phyloP scores from a whole-genome alignment of 2,797 vertebrate species.

The Acrossocheilus wenchowensis region DNA sequence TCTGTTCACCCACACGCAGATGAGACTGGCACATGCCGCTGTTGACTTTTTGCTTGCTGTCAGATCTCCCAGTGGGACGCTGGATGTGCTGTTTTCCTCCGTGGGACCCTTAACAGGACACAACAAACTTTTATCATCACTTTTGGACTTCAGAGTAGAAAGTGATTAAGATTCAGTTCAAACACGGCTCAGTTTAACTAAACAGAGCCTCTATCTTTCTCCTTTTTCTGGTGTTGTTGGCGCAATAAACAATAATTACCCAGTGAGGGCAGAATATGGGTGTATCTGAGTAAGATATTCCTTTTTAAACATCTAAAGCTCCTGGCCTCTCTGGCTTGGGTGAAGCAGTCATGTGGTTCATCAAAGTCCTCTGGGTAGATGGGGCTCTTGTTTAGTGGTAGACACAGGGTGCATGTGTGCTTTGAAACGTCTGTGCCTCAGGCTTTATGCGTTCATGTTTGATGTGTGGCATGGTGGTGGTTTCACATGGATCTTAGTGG shows the following conservation, averaged over 20 bases:
- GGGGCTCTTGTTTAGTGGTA: slow-evolving; percentile 48
- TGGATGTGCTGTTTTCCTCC: neutral
- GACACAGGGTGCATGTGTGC: slow-evolving; percentile 46
- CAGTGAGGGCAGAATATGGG: slow-evolving; percentile 28
- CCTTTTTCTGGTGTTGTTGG: slow-evolving; percentile 20
- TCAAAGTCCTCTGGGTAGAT: slow-evolving; percentile 56
- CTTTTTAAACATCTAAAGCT: slow-evolving; percentile 53
- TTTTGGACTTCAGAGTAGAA: neutral
- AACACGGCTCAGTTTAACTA: neutral
- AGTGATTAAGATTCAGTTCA: neutral
- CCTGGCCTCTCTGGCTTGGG: slow-evolving; percentile 44
- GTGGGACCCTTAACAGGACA: neutral
- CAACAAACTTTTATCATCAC: slow-evolving; percentile 12
- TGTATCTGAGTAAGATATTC: slow-evolving; percentile 40
- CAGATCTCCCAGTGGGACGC: neutral
- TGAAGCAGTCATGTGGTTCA: slow-evolving; percentile 39
- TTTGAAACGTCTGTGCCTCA: slow-evolving; percentile 24
- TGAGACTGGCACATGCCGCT: slow-evolving; percentile 23
- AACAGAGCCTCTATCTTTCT: slow-evolving; percentile 18
- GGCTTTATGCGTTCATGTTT: slow-evolving; percentile 1
- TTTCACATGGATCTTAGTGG: slow-evolving; percentile 5
- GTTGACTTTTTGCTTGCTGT: neutral
- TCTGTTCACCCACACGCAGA: slow-evolving; percentile 29
- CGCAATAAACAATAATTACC: slow-evolving; percentile 56
- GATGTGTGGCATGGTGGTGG: neutral